phyloP scores from a whole-genome alignment of 2,113 vertebrate genomes.

The Stercorarius parasiticus region DNA sequence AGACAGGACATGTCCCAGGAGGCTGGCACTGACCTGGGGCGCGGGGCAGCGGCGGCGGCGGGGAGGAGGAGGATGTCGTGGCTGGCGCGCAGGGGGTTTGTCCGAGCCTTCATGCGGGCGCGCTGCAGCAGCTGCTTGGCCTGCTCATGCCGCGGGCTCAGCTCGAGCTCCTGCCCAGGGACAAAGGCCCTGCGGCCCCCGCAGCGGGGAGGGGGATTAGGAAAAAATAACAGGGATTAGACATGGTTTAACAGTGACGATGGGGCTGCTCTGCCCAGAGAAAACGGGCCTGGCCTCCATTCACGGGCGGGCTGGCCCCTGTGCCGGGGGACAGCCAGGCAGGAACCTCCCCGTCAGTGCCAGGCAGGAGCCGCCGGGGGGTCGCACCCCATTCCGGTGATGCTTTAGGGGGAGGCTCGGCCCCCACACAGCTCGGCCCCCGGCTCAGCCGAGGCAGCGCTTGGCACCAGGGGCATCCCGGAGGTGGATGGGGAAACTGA shows the following conservation, averaged over 20 bases:
- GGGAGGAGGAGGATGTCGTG: slow-evolving; percentile 86
- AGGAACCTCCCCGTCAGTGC: fast-evolving
- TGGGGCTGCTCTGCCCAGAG: slow-evolving; percentile 12
- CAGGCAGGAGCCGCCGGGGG: not conserved
- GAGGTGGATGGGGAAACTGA: not conserved
- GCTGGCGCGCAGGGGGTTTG: slow-evolving; percentile 87
- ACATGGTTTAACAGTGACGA: slow-evolving; percentile 66
- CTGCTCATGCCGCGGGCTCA: slow-evolving; percentile 88
- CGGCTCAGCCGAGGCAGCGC: fast-evolving
- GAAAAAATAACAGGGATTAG: slow-evolving; percentile 77
- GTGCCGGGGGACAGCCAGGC: fast-evolving
- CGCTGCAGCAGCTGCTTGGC: slow-evolving; percentile 88
- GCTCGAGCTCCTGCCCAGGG: slow-evolving; percentile 73
- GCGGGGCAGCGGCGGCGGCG: slow-evolving; percentile 57
- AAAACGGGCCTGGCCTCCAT: not conserved
- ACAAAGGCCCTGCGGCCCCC: slow-evolving; percentile 73
- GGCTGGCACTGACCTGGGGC: slow-evolving; percentile 75
- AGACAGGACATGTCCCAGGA: fast-evolving
- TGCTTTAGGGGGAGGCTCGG: not conserved
- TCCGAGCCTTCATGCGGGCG: slow-evolving; percentile 88
- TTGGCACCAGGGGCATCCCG: fast-evolving
- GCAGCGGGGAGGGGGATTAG: slow-evolving; percentile 18
- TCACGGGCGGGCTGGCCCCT: not conserved
- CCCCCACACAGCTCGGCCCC: not conserved
- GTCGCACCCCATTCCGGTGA: fast-evolving